Base-by-base conservation (phyloP, 2,797 vertebrate species). In the Oreochromis grahami region DNA sequence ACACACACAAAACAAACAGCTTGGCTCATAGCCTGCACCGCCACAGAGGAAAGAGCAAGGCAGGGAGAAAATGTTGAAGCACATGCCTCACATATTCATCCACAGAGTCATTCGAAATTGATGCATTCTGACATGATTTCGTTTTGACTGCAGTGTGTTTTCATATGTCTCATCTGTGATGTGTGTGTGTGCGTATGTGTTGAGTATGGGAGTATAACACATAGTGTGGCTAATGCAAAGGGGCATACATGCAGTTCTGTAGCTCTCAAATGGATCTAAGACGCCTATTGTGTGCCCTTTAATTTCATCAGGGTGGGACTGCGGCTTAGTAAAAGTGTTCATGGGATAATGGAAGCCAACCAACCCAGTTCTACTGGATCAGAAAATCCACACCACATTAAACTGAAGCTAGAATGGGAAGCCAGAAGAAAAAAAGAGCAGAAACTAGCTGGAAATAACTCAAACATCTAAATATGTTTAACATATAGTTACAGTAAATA, bases 261-360 rank as follows among this genome's bases (percentile, higher is more conserved):
- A 78, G 82, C 36, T 43, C 24, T 83, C 74, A 74, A 78, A 74
- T 84, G 86, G 80, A 83, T 83, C 70, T 17, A 36, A 87, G 85
- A 87, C 84, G 88, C 79, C 76, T 84, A 74, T 58, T 89, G 70
- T 41, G 51, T 91, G 81, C 76, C 45, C 51, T 85, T 34, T 85
- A 91, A 90, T 93, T 91, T 91, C 81, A 91, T 89, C 78, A 85
- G 80, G 90, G 85, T 84, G 79, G 60, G 77, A 80, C 76, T 81
- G 77, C 45, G 48, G 86, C 86, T 94, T 86, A 68, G 82, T 87
- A 82, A 86, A 55, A 90, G 60, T 86, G 86, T 87, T 94, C 85
- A 91, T 89, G 80, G 81, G 79, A 86, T 91, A 88, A 91, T 89
- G 74, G 87, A 83, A 63, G 51, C 50, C 81, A 90, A 85, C 65